Percentiles rank a stretch among this genome's conserved stretches.
phyloP scores from a whole-genome alignment of 2,797 vertebrate genomes.

The Apodemus agrarius region DNA sequence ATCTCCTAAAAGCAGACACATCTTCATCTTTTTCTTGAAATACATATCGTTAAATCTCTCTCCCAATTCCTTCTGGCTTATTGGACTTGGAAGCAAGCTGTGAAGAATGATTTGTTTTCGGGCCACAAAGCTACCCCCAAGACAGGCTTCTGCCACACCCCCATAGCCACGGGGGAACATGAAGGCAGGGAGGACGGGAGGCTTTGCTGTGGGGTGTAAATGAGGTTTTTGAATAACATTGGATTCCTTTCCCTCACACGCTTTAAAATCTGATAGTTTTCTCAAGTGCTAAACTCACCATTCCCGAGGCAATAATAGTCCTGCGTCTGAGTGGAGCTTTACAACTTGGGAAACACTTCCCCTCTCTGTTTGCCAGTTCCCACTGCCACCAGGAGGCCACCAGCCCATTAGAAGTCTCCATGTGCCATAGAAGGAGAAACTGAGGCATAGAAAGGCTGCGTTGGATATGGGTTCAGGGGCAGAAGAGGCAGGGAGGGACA shows the following conservation, averaged over 20 bases:
- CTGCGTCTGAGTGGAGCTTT: conserved; percentile 51
- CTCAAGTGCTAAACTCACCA: conserved; percentile 64
- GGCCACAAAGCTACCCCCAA: conserved; percentile 78
- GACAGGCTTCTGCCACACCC: conserved; percentile 74
- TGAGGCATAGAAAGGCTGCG: background rate
- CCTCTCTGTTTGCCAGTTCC: background rate
- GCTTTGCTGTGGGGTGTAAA: conserved; percentile 66
- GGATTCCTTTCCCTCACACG: conserved; percentile 66
- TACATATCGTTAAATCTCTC: conserved; percentile 70
- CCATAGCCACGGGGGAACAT: conserved; percentile 52
- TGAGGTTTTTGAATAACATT: conserved; percentile 77
- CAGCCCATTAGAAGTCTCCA: background rate
- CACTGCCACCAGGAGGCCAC: background rate
- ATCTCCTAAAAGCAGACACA: conserved; percentile 74
- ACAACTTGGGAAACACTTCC: conserved; percentile 34
- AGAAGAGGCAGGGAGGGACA: background rate
- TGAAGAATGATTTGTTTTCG: conserved; percentile 81
- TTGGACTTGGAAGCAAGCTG: conserved; percentile 75
- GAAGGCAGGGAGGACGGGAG: conserved; percentile 8
- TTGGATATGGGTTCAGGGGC: background rate
- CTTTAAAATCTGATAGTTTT: conserved; percentile 72
- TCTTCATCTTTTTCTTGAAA: conserved; percentile 79
- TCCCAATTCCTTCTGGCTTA: conserved; percentile 76
- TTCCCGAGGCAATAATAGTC: conserved; percentile 40
- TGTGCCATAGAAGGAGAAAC: background rate